Conservation (phyloP, 37 sponge, comb jelly and placozoan genomes). For the Halisarca cf. caerulea region DNA sequence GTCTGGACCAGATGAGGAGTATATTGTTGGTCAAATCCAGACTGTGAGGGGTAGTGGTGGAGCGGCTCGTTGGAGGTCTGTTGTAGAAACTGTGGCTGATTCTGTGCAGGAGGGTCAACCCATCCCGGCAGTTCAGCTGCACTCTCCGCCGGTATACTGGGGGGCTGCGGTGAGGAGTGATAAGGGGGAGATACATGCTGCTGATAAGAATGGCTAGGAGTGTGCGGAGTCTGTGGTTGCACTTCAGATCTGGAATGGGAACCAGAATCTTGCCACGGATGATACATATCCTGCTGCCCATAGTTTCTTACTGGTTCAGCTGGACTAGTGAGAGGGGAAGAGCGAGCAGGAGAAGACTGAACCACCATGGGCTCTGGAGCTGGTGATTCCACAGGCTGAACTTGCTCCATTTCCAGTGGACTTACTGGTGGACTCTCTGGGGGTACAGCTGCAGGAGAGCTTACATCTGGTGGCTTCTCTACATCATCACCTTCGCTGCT, state of each 20-base stretch:
- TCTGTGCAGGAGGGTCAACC: not conserved
- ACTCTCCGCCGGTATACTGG: not conserved
- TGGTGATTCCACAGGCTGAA: not conserved
- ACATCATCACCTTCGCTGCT: not conserved
- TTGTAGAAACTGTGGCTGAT: not conserved
- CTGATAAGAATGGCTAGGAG: not conserved
- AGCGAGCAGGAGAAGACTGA: not conserved
- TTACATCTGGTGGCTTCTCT: not conserved
- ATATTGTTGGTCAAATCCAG: not conserved
- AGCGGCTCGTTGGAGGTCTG: not conserved
- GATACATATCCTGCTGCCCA: too few relatives aligned
- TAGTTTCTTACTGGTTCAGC: too few relatives aligned
- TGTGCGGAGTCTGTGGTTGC: not conserved
- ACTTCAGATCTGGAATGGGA: not conserved
- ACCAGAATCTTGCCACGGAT: not conserved
- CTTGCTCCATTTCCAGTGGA: not conserved
- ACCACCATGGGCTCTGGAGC: not conserved
- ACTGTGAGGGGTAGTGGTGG: not conserved
- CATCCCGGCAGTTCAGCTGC: not conserved
- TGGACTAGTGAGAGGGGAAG: too few relatives aligned
- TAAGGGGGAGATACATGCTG: not conserved
- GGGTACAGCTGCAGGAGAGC: not conserved
- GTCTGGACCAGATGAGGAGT: not conserved
- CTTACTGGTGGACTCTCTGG: not conserved
- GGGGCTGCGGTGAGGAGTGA: not conserved